These are phyloP conservation scores for Palythoa grandiflora DNA, from an alignment of 92 coral and sea anemone genomes.

Conservation along the genomic window DNA sequence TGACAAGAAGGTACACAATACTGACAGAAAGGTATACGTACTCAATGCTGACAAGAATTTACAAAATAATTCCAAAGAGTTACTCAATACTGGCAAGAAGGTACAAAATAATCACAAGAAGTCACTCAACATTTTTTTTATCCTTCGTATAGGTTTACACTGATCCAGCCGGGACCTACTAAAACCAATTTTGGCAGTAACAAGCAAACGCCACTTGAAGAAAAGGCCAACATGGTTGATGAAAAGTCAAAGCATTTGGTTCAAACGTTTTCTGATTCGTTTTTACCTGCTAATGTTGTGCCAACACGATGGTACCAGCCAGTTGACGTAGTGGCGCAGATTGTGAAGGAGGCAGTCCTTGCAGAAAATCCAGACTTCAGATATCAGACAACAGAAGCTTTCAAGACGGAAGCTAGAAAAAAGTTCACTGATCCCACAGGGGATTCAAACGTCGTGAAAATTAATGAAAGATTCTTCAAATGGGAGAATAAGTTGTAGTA, in stretches of 20 bases:
- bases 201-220: not conserved
- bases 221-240: not conserved
- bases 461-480: constrained; percentile 9
- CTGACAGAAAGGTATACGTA: too few species aligned
- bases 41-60: too few species aligned
- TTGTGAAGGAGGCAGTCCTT: not conserved
- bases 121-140: too few species aligned
- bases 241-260: constrained; percentile 1
- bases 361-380: constrained; percentile 36
- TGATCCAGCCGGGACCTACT: constrained; percentile 25
- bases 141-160: constrained; percentile 17
- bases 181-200: not conserved
- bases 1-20: too few species aligned
- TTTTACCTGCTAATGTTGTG: not conserved
- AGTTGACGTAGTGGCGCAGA: not conserved
- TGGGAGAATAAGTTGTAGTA: not conserved
- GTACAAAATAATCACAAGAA: too few species aligned
- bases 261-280: not conserved
- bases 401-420: not conserved
- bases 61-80: too few species aligned
- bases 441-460: not conserved
- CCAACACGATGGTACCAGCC: not conserved
- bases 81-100: too few species aligned
- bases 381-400: constrained; percentile 13
- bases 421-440: constrained; percentile 28